Base-by-base conservation (phyloP, 1,140 invertebrate genomes). In the Aradophagus sp. region DNA sequence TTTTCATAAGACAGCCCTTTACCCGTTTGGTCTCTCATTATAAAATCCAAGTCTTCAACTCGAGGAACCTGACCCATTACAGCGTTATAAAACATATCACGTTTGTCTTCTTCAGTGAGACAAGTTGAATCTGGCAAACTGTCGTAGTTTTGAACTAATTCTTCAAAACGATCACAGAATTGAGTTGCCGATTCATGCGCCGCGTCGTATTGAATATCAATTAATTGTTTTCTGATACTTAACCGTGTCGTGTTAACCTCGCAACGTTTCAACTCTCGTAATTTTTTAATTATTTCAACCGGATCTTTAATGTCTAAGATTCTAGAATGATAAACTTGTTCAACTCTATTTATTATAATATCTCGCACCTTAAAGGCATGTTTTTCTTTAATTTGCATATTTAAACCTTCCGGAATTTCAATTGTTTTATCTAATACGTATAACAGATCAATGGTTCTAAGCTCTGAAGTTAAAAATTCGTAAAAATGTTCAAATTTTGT, bases 111-210 rank as follows among this genome's bases (percentile, higher is more conserved):
- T 26, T 45, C 53, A 8, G 7, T 8, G 36, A 58, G 31, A 27
- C 41, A 16, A n/a, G 19, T 12, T 14, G 41, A 34, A 7, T 58
- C 15, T 7, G 53, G 53, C 34, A 45, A 36, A 44, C 17, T 16
- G 7, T 58, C 14, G 12, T 45, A 58, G 19, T 29, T 58, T 16
- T 23, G 27, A 12, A 56, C 19, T 19, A 36, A 3, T 10, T 42
- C 39, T 29, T 55, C 38, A 26, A 55, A 55, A 1, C 38, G 12
- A 34, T 55, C 39, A 12, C 52, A 42, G 15, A 55, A 55, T 35
- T 42, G 16, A n/a, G 12, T 34, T 34, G 52, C 39, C 7, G 52
- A 19, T 13, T 55, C 39, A 10, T 31, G 52, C 13, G 29, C 12
- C 5, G 16, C 12, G 29, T 55, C 31, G 8, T 42, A 42, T 23